Base-by-base conservation (phyloP, 2,888 invertebrate genomes). In the Andrena camellia region DNA sequence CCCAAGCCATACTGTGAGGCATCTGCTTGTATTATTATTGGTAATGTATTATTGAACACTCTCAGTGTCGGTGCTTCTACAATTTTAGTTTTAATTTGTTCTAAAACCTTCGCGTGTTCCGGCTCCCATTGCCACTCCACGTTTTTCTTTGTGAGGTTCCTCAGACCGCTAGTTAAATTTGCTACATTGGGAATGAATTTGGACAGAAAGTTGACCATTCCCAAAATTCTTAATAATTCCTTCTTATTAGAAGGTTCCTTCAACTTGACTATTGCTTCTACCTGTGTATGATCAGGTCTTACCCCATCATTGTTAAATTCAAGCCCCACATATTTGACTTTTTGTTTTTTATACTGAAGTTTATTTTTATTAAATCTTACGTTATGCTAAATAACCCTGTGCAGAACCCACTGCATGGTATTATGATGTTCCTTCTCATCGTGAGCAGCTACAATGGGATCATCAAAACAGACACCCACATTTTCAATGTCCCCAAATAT, bases 401-500 rank as follows among this genome's bases (percentile, higher is more conserved):
- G 59, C 0, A 80, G 17, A 0, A 78, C 68, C 20, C 20, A 13
- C 4, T 68, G 17, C 10, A 83, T 23, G 17, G 62, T 64, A 26
- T 20, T 20, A 71, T 86, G 74, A 78, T 85, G 83, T 88, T 86
- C 78, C 78, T 86, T 50, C 67, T 69, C 57, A 80, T 66, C 64
- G 23, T 70, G 60, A 66, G 77, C 91, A 67, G 81, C 78, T 23
- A 93, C 87, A n/a, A 90, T 76, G 42, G 93, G 70, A 78, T 93
- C 92, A 88, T 93, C 92, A 76, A 92, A 91, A 81, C 93, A 93
- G 1, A 93, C 78, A 13, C 90, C 68, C 10, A 92, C 90, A 6
- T 91, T 90, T 20, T 89, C 86, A 48, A 93, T 92, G 63, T 92
- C 91, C 31, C 90, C 92, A 84, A 93, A 93, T 29, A 90, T 86